Base-by-base conservation (phyloP, 2,797 vertebrate species). In the Semotilus atromaculatus region DNA sequence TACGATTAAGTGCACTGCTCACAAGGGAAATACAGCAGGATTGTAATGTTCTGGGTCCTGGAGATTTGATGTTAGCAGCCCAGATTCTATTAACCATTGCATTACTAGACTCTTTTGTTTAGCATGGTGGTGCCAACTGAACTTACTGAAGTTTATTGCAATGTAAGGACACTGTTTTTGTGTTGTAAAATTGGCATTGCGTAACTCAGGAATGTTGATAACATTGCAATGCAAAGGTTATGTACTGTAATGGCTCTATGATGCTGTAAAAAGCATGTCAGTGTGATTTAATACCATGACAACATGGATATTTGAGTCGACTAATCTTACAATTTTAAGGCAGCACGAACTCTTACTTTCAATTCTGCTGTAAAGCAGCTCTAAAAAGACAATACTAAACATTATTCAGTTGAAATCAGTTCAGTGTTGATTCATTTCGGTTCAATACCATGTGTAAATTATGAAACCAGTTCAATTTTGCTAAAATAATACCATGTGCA, bases 71-170 rank as follows among this genome's bases (percentile, higher is more conserved):
- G 21, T 80, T 68, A 38, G 45, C 64, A 68, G 45, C 21, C 23
- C 19, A 66, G 40, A 58, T 29, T 58, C 7, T 23, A 6, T 23
- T 82, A 23, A 62, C 19, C 55, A n/a, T 16, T 62, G 68, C 26
- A 40, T 34, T 48, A n/a, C 29, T 73, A 21, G 23, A 16, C 7
- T 5, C 0, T 79, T 23, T 23, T 64, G 29, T 58, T 7, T n/a
- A n/a, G 36, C 26, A 34, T 45, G 53, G 26, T 62, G 81, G 58
- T 23, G 34, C 48, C 6, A 71, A 40, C 6, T 58, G 23, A 58
- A 66, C 26, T 31, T 34, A 66, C 45, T 38, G 5, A 71, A 16
- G 72, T 75, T 75, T 67, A 83, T 83, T 21, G 6, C 72, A 83
- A 60, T 73, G 55, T 72, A 26, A 73, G 55, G 55, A 7, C 68